These are phyloP conservation scores for Lithophane socia DNA, from an alignment of 2,888 invertebrate species.

Conservation along the genomic window DNA sequence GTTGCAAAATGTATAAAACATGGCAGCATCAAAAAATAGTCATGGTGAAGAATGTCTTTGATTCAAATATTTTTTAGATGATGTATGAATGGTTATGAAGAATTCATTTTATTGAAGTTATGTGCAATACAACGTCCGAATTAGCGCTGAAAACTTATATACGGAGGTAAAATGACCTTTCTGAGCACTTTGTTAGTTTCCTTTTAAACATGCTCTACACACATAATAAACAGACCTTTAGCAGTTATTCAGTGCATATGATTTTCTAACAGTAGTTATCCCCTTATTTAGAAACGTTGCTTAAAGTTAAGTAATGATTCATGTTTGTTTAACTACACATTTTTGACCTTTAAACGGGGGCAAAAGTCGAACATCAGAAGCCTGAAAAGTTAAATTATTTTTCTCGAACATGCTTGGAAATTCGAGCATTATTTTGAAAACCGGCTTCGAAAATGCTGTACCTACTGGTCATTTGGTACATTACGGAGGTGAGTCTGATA, in stretches of 20 bases:
- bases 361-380: background rate
- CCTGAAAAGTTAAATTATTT: background rate
- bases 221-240: background rate
- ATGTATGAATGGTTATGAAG: conserved; percentile 29
- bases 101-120: conserved; percentile 35
- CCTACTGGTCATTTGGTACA: no score
- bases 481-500: conserved; percentile 14
- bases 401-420: no score
- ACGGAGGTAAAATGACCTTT: background rate
- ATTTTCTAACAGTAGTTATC: conserved; percentile 1
- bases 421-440: no score
- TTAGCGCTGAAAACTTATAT: conserved; percentile 23
- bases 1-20: conserved; percentile 13
- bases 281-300: no score
- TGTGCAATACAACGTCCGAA: conserved; percentile 45
- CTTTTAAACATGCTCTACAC: background rate
- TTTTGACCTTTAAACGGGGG: no score
- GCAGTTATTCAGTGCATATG: conserved; percentile 10
- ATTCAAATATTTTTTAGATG: conserved; percentile 49
- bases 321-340: no score
- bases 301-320: no score
- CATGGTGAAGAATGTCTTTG: conserved; percentile 25
- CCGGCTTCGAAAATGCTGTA: no score
- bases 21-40: conserved; percentile 10
- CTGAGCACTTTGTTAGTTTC: background rate